These are phyloP conservation scores for Pseudochromis fuscus DNA, from an alignment of 2,797 vertebrate species.

Conservation along the genomic window DNA sequence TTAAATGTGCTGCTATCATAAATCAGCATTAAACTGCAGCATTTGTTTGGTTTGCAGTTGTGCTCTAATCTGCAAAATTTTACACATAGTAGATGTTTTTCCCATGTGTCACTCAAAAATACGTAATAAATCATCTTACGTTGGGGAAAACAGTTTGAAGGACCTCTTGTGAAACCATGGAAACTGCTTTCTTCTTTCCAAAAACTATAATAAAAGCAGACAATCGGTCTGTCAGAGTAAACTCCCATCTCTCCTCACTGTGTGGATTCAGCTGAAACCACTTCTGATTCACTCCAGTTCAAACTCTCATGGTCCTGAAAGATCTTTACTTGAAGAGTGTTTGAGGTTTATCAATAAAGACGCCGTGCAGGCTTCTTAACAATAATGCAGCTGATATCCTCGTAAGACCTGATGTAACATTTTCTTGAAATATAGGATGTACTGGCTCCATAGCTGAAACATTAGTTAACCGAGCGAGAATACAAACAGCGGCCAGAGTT, in stretches of 20 bases:
- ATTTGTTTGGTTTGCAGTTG: no score
- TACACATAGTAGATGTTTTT: no score
- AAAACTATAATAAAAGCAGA: conserved; percentile 23
- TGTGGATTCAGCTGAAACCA: background rate
- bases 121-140: background rate
- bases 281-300: background rate
- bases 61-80: no score
- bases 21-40: no score
- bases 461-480: background rate
- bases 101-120: background rate
- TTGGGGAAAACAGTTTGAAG: conserved; percentile 3
- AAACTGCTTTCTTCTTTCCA: conserved; percentile 28
- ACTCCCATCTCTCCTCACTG: background rate
- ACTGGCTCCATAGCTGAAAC: background rate
- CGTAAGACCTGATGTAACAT: no score
- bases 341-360: no score
- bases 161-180: background rate
- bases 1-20: no score
- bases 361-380: no score
- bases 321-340: no score
- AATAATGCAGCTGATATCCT: no score
- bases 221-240: background rate
- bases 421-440: no score
- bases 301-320: background rate
- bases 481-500: background rate